A percentile compares a stretch with the other conserved stretches of the same genome.
phyloP scores from a whole-genome alignment of 2,888 invertebrate species.

The Calameuta filiformis region DNA sequence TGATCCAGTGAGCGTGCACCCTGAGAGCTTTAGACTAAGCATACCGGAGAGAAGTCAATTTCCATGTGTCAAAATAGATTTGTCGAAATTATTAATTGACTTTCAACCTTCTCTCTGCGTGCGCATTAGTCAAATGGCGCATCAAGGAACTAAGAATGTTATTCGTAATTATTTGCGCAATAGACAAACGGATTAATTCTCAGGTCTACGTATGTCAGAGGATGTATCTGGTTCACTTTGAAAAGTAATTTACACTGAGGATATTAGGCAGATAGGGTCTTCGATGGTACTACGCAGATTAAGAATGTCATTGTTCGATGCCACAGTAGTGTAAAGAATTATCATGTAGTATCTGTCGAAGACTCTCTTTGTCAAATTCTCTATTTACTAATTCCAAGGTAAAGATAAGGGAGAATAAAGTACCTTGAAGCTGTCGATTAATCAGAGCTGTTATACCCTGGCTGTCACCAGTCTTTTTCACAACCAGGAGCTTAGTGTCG shows the following conservation, averaged over 20 bases:
- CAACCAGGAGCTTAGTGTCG: slow-evolving; percentile 80
- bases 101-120: not conserved
- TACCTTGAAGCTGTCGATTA: slow-evolving; percentile 83
- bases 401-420: slow-evolving; percentile 26
- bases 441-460: slow-evolving; percentile 83
- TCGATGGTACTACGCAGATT: not conserved
- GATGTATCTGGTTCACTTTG: not conserved
- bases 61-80: not conserved
- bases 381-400: not conserved
- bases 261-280: not conserved
- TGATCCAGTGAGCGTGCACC: not conserved
- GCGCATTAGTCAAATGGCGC: no score
- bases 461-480: slow-evolving; percentile 80
- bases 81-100: not conserved
- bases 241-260: not conserved
- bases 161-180: not conserved
- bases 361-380: not conserved
- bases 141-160: no score
- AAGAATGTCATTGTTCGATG: not conserved
- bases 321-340: not conserved
- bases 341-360: not conserved
- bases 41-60: not conserved
- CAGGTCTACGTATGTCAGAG: not conserved
- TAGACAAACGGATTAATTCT: not conserved
- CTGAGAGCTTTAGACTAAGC: not conserved